Evolutionary conservation across 2,888 invertebrate species (phyloP), one percentile per base, ranked within the genome.

Genomic region (Drosophila longiperda): DNA sequence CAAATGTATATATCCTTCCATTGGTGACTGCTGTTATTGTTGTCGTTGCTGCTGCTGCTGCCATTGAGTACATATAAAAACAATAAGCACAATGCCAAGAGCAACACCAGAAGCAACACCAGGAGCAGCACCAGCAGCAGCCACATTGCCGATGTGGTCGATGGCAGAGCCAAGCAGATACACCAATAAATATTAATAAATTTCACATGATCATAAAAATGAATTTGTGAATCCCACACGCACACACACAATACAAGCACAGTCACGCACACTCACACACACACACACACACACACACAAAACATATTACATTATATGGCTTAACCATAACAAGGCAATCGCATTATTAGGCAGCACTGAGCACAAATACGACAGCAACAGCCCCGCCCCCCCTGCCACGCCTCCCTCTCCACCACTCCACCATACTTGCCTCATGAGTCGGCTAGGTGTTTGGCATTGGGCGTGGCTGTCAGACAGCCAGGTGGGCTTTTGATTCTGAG

Each of bases 131-230:
- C 42, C 49, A 45, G 36, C 40, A 50, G 53, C 20, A 38, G 52
- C 49, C 45, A 55, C 57, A 15, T 48, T 53, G 40, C 38, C 59
- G 59, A 55, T 63, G 63, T 34, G 17, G 15, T 53, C 54, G 7
- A 57, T 68, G 73, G 79, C 75, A 54, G 55, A 62, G 66, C 49
- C 75, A 78, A 75, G 70, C 81, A 75, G 80, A 78, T 80, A 84
- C 84, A 77, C 88, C 89, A 87, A 87, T 87, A 87, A 87, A 87
- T 89, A 87, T 87, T 87, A 89, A 87, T 87, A 87, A 87, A 87
- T 87, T 89, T 87, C 86, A 87, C 86, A 87, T 87, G 86, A 87
- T 87, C 86, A 89, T 87, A 87, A 87, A 87, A 87, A 87, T 89
- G 84, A 87, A 87, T 89, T 87, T 87, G 89, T 87, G 89, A 87